These are phyloP conservation scores for Gallinago media DNA, from an alignment of 2,113 vertebrate species.

Conservation along the genomic window DNA sequence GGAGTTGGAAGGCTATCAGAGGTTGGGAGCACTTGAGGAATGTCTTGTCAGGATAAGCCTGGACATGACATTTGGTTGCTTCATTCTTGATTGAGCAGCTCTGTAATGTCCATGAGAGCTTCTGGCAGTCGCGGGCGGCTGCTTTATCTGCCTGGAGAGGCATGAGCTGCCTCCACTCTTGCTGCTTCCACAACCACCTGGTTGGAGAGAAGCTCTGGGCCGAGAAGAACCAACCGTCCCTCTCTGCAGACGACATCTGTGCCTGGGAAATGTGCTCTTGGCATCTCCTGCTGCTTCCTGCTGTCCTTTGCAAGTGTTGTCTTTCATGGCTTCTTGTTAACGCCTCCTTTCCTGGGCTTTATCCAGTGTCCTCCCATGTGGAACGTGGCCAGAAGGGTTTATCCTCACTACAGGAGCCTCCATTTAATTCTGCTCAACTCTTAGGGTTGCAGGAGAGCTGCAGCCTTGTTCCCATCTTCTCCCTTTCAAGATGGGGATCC, in stretches of 20 bases:
- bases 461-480: background rate
- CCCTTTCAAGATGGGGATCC: too few species aligned
- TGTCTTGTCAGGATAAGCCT: background rate
- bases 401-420: background rate
- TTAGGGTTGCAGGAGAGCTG: background rate
- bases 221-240: background rate
- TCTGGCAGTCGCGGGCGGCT: background rate
- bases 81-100: rapidly evolving
- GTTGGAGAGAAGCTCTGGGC: background rate
- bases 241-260: background rate
- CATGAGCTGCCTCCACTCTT: background rate
- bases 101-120: background rate
- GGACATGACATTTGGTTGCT: background rate
- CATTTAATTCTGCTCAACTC: background rate
- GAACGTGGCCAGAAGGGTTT: background rate
- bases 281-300: background rate
- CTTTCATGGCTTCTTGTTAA: background rate
- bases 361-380: background rate
- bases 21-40: background rate
- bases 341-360: background rate
- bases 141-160: background rate
- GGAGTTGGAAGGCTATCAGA: background rate
- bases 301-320: background rate
- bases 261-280: background rate
- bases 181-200: background rate